phyloP scores from a whole-genome alignment of 2,113 vertebrate species.

The Notiomystis cincta region DNA sequence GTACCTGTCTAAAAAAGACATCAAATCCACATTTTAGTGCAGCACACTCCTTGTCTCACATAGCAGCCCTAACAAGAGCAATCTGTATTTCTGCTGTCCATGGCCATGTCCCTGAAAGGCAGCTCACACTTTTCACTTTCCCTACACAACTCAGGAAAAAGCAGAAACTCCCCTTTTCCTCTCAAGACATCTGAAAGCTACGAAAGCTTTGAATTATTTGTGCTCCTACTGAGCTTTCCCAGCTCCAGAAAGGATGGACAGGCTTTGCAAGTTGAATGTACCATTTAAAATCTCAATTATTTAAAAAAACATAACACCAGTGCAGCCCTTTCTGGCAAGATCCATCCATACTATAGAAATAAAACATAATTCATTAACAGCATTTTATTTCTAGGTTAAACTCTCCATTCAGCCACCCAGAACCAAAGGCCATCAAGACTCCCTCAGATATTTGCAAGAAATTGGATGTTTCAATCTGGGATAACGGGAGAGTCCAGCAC shows the following conservation, averaged over 20 bases:
- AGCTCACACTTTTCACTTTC: neutral
- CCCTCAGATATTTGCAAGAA: neutral
- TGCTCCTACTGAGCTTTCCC: conserved; percentile 11
- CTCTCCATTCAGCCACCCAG: neutral
- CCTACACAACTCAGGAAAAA: neutral
- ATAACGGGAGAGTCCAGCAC: neutral
- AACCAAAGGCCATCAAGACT: neutral
- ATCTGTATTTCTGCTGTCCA: neutral
- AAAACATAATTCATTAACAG: neutral
- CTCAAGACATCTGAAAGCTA: neutral
- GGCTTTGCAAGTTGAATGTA: neutral
- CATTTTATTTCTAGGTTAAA: neutral
- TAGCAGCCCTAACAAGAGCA: neutral
- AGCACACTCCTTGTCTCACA: neutral
- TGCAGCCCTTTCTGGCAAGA: neutral
- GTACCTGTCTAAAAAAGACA: neutral
- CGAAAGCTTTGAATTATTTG: conserved; percentile 41
- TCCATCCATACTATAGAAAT: neutral
- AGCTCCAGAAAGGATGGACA: neutral
- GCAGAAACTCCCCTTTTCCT: neutral
- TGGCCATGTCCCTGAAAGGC: neutral
- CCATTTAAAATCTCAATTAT: neutral
- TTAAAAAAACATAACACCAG: neutral
- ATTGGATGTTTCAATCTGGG: neutral
- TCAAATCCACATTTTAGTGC: neutral